Base-by-base conservation (phyloP, 2,888 invertebrate genomes). In the Pasiphila rectangulata region DNA sequence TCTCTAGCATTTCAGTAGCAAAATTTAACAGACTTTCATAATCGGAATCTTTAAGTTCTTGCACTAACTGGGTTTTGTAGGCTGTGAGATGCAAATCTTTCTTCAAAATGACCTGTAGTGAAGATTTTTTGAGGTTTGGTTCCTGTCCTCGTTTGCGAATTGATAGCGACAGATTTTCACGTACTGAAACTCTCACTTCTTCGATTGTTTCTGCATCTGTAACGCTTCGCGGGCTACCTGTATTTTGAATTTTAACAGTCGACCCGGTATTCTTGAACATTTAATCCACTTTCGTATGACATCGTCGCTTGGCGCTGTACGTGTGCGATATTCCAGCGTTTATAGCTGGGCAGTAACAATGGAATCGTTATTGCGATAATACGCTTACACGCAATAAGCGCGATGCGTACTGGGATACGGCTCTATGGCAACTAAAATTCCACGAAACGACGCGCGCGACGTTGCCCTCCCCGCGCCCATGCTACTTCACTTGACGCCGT, bases 101-200 rank as follows among this genome's bases (percentile, higher is more conserved):
- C n/a, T n/a, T n/a, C n/a, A n/a, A n/a, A n/a, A n/a, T n/a, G n/a
- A n/a, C n/a, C n/a, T n/a, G n/a, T n/a, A n/a, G n/a, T n/a, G n/a
- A n/a, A n/a, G n/a, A n/a, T n/a, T n/a, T n/a, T n/a, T n/a, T n/a
- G n/a, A n/a, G n/a, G n/a, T n/a, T n/a, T n/a, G n/a, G n/a, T n/a
- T n/a, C n/a, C n/a, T n/a, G n/a, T n/a, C n/a, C n/a, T n/a, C n/a
- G n/a, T n/a, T n/a, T n/a, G n/a, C n/a, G n/a, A n/a, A n/a, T n/a
- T n/a, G n/a, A n/a, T n/a, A n/a, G n/a, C n/a, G n/a, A n/a, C n/a
- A n/a, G 43, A 54, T 50, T 54, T 54, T 19, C 42, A 38, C 37
- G 47, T 50, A 54, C 51, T 46, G 51, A 54, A 42, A 45, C 45
- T 17, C 47, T 34, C 44, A 56, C 49, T 27, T 36, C 37, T 27